Base-by-base conservation (phyloP, 2,888 invertebrate genomes). In the Tetramorium bicarinatum region DNA sequence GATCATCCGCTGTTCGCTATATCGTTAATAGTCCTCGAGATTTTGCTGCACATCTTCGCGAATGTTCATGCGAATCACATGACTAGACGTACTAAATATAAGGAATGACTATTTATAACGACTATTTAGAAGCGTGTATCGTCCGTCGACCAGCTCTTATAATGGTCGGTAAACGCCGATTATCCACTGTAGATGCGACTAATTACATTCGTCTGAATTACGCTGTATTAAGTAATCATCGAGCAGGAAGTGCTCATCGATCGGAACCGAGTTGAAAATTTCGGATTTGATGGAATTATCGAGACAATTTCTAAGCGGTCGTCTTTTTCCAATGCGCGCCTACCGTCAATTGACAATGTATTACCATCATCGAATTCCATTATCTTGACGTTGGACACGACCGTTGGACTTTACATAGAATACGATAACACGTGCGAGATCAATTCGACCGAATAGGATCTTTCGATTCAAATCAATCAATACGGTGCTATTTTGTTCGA, bases 91-190 rank as follows among this genome's bases (percentile, higher is more conserved):
- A 81, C 90, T 92, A 92, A 91, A 90, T 91, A 92, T 90, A 91
- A 86, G 84, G 74, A 49, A 74, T 49, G 72, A 85, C 90, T 92
- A 91, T 92, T 93, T 89, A 91, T 87, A 89, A 83, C 54, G 25
- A 67, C n/a, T n/a, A n/a, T n/a, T n/a, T 82, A 85, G 82, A 84
- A 88, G 85, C 15, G 8, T 83, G 83, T 88, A 89, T 84, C 90
- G 56, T 69, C 85, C 11, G 85, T 84, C 83, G 89, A 82, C 80
- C 44, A 34, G 11, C 13, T 15, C 38, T 34, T 34, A 4, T 69
- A n/a, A 54, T 69, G 21, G 88, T 83, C 81, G 89, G 82, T 88
- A 89, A 72, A 82, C 13, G 61, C 34, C 15, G 15, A 44, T 87
- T 71, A 81, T 74, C 87, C 54, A 61, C 79, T 59, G 87, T 71